Evolutionary conservation across 1,140 invertebrate genomes (phyloP).

Genomic region (Megathymus violae): DNA sequence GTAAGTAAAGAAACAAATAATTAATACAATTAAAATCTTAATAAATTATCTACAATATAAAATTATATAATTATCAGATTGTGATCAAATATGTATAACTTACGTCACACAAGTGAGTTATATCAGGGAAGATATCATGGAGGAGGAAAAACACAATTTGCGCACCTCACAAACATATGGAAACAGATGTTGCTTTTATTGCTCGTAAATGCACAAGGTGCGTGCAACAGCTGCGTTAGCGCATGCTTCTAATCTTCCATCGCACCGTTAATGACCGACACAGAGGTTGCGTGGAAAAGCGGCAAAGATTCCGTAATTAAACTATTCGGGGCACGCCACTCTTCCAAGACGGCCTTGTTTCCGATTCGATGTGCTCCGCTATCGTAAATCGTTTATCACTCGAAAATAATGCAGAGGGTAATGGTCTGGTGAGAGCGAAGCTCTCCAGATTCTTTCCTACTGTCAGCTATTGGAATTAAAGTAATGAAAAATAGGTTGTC

Average conservation of each 20-base stretch:
- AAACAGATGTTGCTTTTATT: slow-evolving; percentile 17
- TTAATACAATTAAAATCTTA: no score
- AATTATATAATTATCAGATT: no score
- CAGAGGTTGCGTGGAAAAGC: slow-evolving; percentile 53
- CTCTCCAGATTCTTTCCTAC: slow-evolving; percentile 51
- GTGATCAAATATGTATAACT: no score
- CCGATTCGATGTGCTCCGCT: slow-evolving; percentile 64
- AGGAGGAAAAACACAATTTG: no score
- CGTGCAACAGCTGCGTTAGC: slow-evolving; percentile 52
- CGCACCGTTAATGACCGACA: slow-evolving; percentile 57
- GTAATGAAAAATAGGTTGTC: slow-evolving; percentile 23
- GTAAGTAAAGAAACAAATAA: no score
- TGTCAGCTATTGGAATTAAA: slow-evolving; percentile 12
- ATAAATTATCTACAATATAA: no score
- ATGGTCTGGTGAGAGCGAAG: slow-evolving; percentile 63
- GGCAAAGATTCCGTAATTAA: slow-evolving; percentile 69
- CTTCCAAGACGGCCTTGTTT: slow-evolving; percentile 71
- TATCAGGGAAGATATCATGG: no score
- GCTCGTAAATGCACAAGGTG: slow-evolving; percentile 23
- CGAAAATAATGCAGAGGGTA: slow-evolving; percentile 57
- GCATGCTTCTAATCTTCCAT: slow-evolving; percentile 51
- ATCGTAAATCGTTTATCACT: slow-evolving; percentile 76
- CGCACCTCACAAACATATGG: background rate
- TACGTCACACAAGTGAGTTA: no score
- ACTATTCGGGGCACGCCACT: slow-evolving; percentile 63